These are phyloP conservation scores for Drosophila asahinai DNA, from an alignment of 1,140 invertebrate species.

Conservation along the genomic window DNA sequence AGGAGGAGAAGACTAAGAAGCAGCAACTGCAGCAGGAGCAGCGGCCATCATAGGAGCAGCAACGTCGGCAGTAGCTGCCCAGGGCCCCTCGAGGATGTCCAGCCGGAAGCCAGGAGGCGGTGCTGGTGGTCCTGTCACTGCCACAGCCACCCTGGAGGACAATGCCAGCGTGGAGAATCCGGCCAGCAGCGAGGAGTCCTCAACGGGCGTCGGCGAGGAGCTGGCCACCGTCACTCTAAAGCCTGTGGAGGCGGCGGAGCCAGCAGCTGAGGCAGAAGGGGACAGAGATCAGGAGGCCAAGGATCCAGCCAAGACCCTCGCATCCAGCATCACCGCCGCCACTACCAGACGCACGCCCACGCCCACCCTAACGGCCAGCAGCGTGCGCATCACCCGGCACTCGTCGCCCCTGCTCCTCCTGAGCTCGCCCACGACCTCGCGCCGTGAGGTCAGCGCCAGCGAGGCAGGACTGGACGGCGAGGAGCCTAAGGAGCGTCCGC, in stretches of 20 bases:
- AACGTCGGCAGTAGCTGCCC: constrained; percentile 72
- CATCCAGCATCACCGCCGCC: constrained; percentile 12
- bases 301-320: constrained; percentile 4
- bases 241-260: constrained; percentile 5
- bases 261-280: constrained; percentile 11
- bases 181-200: constrained; percentile 28
- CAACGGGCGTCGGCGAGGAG: constrained; percentile 8
- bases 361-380: constrained; percentile 40
- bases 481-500: constrained; percentile 57
- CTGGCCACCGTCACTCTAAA: neutral
- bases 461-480: constrained; percentile 7
- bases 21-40: constrained; percentile 24
- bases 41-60: constrained; percentile 74
- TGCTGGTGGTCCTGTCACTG: constrained; percentile 12
- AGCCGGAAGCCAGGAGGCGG: constrained; percentile 67
- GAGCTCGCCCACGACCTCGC: constrained; percentile 54
- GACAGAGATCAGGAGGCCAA: constrained; percentile 2
- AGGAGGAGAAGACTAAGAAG: constrained; percentile 27
- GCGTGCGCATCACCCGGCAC: constrained; percentile 66
- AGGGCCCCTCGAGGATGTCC: constrained; percentile 73
- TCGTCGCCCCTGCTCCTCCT: constrained; percentile 66
- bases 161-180: constrained; percentile 30
- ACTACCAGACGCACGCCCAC: constrained; percentile 25
- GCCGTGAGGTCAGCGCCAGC: constrained; percentile 11
- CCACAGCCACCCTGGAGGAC: constrained; percentile 25